phyloP scores from a whole-genome alignment of 64 coral and sea anemone species.

The Orbicella faveolata region DNA sequence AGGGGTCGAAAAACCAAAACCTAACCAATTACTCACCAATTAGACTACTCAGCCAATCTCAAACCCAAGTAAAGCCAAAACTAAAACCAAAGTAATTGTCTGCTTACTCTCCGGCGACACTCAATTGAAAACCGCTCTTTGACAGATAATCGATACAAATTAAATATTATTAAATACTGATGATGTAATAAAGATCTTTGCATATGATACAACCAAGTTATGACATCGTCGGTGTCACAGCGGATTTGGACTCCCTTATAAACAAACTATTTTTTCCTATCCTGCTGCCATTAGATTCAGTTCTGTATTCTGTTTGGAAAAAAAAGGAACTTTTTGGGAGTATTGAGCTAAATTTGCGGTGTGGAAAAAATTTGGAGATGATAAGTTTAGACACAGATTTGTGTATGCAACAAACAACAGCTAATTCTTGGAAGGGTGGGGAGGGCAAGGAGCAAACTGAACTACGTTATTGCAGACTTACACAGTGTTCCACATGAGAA shows the following conservation, averaged over 20 bases:
- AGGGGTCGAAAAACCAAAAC: not conserved
- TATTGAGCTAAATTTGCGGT: no score
- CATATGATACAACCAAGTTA: not conserved
- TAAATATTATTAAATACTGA: constrained; percentile 6
- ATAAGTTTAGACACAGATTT: no score
- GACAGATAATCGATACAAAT: not conserved
- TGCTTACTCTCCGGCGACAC: not conserved
- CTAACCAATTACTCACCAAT: not conserved
- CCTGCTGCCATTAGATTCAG: no score
- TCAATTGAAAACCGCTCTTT: not conserved
- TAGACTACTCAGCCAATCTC: not conserved
- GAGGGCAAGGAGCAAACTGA: no score
- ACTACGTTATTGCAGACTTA: no score
- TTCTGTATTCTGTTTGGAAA: no score
- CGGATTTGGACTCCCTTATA: not conserved
- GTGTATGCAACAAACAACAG: no score
- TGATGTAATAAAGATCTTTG: not conserved
- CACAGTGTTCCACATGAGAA: no score
- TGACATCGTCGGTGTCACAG: not conserved
- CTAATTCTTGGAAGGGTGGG: no score
- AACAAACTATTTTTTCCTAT: no score
- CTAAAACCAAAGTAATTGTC: not conserved
- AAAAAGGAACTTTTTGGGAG: no score
- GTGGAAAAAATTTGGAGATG: no score
- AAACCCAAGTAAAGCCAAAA: not conserved